These are phyloP conservation scores for Lophius piscatorius DNA, from an alignment of 2,113 vertebrate species.

Conservation along the genomic window DNA sequence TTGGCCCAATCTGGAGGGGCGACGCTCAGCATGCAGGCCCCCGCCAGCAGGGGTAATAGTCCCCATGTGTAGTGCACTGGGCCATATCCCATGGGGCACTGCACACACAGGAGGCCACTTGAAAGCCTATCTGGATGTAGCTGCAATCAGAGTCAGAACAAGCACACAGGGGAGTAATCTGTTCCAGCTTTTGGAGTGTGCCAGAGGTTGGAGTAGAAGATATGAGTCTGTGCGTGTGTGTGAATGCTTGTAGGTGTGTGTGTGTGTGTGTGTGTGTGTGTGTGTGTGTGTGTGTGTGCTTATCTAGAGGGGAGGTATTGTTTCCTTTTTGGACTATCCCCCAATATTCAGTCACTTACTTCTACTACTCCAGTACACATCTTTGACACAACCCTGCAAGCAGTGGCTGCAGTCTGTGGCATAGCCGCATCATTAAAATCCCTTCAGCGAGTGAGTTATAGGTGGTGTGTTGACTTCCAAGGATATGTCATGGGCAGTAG, in stretches of 20 bases:
- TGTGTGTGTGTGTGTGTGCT: conserved; percentile 27
- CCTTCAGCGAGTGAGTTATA: conserved; percentile 71
- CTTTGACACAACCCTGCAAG: conserved; percentile 56
- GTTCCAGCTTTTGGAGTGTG: conserved; percentile 80
- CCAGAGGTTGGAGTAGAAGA: conserved; percentile 56
- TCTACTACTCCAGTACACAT: conserved; percentile 53
- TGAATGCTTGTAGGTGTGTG: conserved; percentile 55
- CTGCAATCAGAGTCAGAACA: conserved; percentile 78
- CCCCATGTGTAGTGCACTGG: conserved; percentile 77
- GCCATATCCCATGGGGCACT: conserved; percentile 70
- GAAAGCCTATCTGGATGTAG: conserved; percentile 81
- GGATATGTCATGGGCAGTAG: conserved; percentile 66
- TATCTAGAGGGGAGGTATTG: too few species aligned
- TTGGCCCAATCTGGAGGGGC: conserved; percentile 61
- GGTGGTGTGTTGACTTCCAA: conserved; percentile 74
- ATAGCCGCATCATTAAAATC: conserved; percentile 67
- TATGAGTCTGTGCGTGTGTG: conserved; percentile 48
- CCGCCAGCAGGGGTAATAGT: conserved; percentile 70
- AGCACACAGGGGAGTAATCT: conserved; percentile 80
- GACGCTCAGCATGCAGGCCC: conserved; percentile 43
- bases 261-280: conserved; percentile 37
- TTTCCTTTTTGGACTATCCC: neutral
- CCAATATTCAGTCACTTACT: conserved; percentile 1
- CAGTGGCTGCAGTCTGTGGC: conserved; percentile 59
- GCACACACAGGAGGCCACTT: conserved; percentile 78